A percentile compares a stretch with the other conserved stretches of the same genome.
Evolutionary conservation across 2,113 vertebrate genomes (phyloP).

Genomic region (Heterochromis multidens): DNA sequence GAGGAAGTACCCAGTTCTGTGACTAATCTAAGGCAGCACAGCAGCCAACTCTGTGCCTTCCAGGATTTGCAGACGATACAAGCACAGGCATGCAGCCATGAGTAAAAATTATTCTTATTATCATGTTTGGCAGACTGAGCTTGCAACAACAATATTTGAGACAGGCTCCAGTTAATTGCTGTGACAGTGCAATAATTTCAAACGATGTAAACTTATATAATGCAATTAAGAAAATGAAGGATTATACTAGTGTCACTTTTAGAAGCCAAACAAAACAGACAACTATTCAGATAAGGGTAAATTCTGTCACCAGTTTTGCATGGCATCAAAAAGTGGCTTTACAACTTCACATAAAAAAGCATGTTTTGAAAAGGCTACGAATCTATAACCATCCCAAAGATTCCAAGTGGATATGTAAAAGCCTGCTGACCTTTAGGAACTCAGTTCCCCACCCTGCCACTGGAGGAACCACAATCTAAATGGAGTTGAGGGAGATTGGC

Average conservation of each 20-base stretch:
- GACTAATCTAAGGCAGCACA: not conserved
- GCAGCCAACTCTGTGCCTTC: not conserved
- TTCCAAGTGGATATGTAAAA: not conserved
- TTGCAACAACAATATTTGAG: not conserved
- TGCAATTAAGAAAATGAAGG: constrained; percentile 20
- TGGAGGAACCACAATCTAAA: not conserved
- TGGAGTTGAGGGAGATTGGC: not conserved
- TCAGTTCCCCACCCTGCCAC: not conserved
- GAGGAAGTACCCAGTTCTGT: not conserved
- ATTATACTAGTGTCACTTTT: not conserved
- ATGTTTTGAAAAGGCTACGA: not conserved
- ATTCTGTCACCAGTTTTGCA: not conserved
- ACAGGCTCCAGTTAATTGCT: not conserved
- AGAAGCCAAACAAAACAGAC: not conserved
- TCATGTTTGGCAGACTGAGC: not conserved
- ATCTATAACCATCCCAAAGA: not conserved
- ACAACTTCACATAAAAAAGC: not conserved
- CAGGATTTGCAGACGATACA: not conserved
- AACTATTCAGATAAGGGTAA: not conserved
- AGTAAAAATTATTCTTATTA: not conserved
- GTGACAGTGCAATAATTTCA: not conserved
- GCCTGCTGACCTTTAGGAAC: not conserved
- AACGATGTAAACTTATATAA: not conserved
- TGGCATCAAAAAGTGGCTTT: not conserved
- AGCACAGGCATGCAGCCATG: not conserved